Conservation (phyloP, 2,113 vertebrate species). For the Tauraco erythrolophus region DNA sequence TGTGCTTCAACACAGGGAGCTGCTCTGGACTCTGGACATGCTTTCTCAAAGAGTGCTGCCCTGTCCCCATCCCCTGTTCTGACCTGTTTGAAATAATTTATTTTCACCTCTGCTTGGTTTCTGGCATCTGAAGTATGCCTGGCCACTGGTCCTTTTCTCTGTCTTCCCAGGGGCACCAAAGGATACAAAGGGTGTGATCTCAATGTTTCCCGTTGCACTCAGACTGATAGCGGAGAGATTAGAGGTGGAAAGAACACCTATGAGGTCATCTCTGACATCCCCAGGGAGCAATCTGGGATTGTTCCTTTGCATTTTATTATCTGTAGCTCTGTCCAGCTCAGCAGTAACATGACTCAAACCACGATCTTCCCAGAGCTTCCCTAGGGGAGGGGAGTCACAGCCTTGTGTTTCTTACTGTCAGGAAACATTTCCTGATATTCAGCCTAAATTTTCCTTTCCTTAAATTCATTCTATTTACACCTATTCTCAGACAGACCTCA, state of each 20-base stretch:
- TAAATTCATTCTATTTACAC: slow-evolving; percentile 19
- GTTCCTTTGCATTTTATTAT: slow-evolving; percentile 22
- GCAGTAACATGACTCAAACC: neutral
- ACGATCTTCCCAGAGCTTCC: neutral
- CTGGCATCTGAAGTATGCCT: neutral
- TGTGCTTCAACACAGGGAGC: neutral
- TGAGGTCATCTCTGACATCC: slow-evolving; percentile 37
- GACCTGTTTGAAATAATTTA: neutral
- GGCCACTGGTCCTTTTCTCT: neutral
- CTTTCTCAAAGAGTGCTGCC: neutral
- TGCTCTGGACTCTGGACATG: neutral
- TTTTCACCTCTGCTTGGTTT: neutral
- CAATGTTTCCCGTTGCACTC: neutral
- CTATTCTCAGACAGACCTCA: neutral
- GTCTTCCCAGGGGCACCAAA: neutral
- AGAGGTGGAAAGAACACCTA: slow-evolving; percentile 48
- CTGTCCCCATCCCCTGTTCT: accelerated
- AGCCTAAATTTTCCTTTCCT: slow-evolving; percentile 40
- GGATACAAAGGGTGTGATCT: neutral
- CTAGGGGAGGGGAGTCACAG: neutral
- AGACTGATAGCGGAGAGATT: neutral
- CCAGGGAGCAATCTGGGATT: neutral
- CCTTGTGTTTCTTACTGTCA: neutral
- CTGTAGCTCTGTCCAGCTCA: slow-evolving; percentile 4
- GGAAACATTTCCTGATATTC: slow-evolving; percentile 48